Percentiles rank a stretch among this genome's conserved stretches.
Evolutionary conservation across 2,888 invertebrate genomes (phyloP).

Genomic region (Rhagium mordax): DNA sequence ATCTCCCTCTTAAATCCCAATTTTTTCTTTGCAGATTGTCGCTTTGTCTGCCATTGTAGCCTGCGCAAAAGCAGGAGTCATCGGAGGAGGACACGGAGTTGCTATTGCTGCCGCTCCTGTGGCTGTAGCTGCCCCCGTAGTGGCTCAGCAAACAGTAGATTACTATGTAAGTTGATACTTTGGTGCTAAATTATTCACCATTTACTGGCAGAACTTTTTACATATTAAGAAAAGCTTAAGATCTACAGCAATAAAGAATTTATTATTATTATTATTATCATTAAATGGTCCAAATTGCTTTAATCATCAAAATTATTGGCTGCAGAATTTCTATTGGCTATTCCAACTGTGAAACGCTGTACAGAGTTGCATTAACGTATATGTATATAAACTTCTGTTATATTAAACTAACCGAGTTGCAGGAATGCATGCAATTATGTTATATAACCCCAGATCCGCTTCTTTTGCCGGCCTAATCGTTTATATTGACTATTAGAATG

Average conservation of each 20-base stretch:
- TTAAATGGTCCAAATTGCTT: no score
- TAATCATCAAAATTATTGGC: no score
- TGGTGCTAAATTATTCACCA: no score
- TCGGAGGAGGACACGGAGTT: slow-evolving; percentile 68
- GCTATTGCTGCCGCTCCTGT: slow-evolving; percentile 52
- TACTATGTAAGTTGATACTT: slow-evolving; percentile 56
- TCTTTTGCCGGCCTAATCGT: background rate
- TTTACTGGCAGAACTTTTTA: no score
- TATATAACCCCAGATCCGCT: background rate
- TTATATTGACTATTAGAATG: background rate
- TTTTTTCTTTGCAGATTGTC: slow-evolving; percentile 54
- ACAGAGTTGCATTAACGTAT: background rate
- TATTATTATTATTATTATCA: no score
- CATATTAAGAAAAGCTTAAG: no score
- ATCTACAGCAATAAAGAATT: no score
- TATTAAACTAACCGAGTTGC: no score
- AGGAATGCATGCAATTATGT: background rate
- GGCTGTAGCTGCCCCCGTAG: slow-evolving; percentile 67
- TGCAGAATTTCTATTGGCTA: no score
- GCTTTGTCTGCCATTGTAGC: slow-evolving; percentile 65
- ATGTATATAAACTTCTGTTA: no score
- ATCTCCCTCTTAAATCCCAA: no score
- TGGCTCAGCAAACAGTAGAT: slow-evolving; percentile 48
- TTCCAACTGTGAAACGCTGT: background rate
- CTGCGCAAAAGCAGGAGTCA: slow-evolving; percentile 71